A percentile compares a stretch with the other conserved stretches of the same genome.
phyloP scores from a whole-genome alignment of 2,888 invertebrate species.

The Acronicta leporina region DNA sequence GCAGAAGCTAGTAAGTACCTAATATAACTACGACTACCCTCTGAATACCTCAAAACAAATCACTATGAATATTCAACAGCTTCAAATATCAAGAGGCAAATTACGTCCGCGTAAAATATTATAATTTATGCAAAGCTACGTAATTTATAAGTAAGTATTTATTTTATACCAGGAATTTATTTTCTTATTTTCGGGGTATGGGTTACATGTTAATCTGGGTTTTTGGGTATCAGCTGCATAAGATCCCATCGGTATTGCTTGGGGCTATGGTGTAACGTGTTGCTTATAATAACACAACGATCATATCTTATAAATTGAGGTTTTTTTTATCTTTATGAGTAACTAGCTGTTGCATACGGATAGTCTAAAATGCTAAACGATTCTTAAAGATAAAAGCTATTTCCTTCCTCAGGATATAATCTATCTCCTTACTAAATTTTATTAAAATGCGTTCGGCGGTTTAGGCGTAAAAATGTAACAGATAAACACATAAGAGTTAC shows the following conservation, averaged over 20 bases:
- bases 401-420: too few relatives aligned
- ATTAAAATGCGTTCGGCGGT: too few relatives aligned
- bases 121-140: slow-evolving; percentile 31
- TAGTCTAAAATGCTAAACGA: too few relatives aligned
- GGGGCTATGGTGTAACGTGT: slow-evolving; percentile 34
- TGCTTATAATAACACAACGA: slow-evolving; percentile 20
- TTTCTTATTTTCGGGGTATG: slow-evolving; percentile 17
- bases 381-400: too few relatives aligned
- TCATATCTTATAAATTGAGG: too few relatives aligned
- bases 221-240: slow-evolving; percentile 41
- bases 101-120: slow-evolving; percentile 33
- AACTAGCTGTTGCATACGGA: too few relatives aligned
- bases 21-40: too few relatives aligned
- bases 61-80: not conserved
- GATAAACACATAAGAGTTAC: too few relatives aligned
- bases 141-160: slow-evolving; percentile 21
- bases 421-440: too few relatives aligned
- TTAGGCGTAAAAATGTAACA: too few relatives aligned
- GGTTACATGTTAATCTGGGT: slow-evolving; percentile 38
- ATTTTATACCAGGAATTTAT: slow-evolving; percentile 33
- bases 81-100: slow-evolving; percentile 10
- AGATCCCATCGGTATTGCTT: slow-evolving; percentile 27
- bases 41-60: not conserved
- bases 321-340: too few relatives aligned
- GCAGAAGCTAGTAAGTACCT: too few relatives aligned